Percentiles rank a stretch among this genome's conserved stretches.
phyloP scores from a whole-genome alignment of 2,888 invertebrate genomes.

The Hyposoter didymator region DNA sequence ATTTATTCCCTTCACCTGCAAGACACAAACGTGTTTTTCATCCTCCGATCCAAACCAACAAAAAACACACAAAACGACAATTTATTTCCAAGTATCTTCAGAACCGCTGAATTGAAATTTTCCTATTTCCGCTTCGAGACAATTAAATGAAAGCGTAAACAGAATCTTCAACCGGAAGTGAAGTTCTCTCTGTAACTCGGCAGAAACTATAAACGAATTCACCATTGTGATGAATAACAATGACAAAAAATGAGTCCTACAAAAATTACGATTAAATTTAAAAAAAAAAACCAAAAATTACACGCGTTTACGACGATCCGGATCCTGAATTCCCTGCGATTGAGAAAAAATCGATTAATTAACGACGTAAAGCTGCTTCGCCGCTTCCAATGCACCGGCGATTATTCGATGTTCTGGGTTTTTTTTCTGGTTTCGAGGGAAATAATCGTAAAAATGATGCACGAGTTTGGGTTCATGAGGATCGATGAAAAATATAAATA shows the following conservation, averaged over 20 bases:
- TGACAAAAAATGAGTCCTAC: neutral
- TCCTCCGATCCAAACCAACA: neutral
- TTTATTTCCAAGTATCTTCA: neutral
- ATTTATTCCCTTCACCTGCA: neutral
- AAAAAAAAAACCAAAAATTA: neutral
- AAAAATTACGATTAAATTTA: neutral
- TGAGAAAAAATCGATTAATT: neutral
- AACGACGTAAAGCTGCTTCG: neutral
- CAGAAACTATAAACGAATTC: neutral
- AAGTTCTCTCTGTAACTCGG: neutral
- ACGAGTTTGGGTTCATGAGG: neutral
- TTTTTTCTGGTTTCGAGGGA: neutral
- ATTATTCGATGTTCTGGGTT: neutral
- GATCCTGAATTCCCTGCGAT: neutral
- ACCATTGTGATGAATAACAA: neutral
- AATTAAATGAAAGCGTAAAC: neutral
- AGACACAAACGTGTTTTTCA: neutral
- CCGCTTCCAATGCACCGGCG: neutral
- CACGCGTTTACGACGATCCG: neutral
- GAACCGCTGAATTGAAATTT: neutral
- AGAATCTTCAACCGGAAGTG: neutral
- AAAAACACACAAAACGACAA: neutral
- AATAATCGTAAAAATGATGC: neutral
- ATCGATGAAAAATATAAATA: slow-evolving; percentile 27
- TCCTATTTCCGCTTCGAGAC: neutral